These are phyloP conservation scores for Scotopteryx bipunctaria DNA, from an alignment of 2,888 invertebrate species.

Conservation along the genomic window DNA sequence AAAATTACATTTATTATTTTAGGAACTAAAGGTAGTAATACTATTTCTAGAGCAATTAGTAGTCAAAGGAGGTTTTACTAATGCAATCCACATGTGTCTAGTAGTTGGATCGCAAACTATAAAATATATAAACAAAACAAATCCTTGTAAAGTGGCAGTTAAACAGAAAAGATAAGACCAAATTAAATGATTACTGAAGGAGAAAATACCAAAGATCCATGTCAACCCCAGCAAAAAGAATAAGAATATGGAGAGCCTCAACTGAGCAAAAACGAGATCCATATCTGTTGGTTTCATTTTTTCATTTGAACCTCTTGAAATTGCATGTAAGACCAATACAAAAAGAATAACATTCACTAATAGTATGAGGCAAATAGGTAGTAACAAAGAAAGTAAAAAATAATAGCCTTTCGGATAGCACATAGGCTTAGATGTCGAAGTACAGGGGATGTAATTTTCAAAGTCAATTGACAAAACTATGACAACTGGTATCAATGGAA, in stretches of 20 bases:
- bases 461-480: conserved; percentile 69
- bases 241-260: conserved; percentile 81
- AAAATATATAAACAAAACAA: conserved; percentile 85
- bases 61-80: conserved; percentile 65
- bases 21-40: conserved; percentile 52
- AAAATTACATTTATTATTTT: conserved; percentile 1
- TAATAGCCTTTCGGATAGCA: conserved; percentile 82
- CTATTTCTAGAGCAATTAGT: conserved; percentile 58
- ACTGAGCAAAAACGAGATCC: conserved; percentile 72
- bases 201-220: conserved; percentile 85
- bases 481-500: conserved; percentile 82
- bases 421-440: conserved; percentile 54
- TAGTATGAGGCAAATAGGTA: conserved; percentile 81
- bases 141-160: conserved; percentile 85
- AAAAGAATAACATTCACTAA: conserved; percentile 80
- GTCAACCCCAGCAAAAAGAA: conserved; percentile 85
- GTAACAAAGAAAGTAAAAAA: conserved; percentile 74
- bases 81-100: conserved; percentile 76
- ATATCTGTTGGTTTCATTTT: conserved; percentile 70
- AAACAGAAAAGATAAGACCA: conserved; percentile 86
- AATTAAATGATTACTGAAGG: conserved; percentile 72
- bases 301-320: conserved; percentile 77
- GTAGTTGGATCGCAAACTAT: conserved; percentile 82
- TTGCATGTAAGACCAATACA: conserved; percentile 78
- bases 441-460: conserved; percentile 70